A percentile compares a stretch with the other conserved stretches of the same genome.
These are phyloP conservation scores for Protaetia brevitarsis DNA, from an alignment of 1,140 invertebrate species.

Conservation along the genomic window DNA sequence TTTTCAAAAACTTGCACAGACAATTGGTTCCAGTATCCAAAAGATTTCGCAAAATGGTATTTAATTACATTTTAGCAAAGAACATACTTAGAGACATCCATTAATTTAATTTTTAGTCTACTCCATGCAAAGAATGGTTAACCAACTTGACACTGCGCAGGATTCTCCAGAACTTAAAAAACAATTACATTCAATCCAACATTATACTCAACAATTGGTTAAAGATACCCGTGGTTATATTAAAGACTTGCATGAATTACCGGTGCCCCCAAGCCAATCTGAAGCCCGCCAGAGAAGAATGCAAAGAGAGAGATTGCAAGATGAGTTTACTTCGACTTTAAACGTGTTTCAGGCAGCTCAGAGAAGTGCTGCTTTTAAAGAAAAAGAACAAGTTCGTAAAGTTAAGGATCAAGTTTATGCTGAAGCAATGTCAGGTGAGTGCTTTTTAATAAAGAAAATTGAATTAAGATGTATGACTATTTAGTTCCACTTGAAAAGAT, in stretches of 20 bases:
- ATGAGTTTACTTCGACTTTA: conserved; percentile 90
- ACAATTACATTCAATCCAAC: conserved; percentile 88
- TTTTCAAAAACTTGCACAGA: conserved; percentile 78
- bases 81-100: background rate
- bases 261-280: conserved; percentile 49
- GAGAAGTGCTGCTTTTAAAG: conserved; percentile 76
- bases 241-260: conserved; percentile 71
- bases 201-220: conserved; percentile 92
- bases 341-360: conserved; percentile 85
- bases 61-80: conserved; percentile 32
- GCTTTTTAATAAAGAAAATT: background rate
- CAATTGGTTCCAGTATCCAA: conserved; percentile 85
- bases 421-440: conserved; percentile 37
- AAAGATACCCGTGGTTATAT: conserved; percentile 89
- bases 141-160: conserved; percentile 83
- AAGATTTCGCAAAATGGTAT: conserved; percentile 97
- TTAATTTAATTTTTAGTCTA: conserved; percentile 65
- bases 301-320: conserved; percentile 85
- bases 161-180: conserved; percentile 85
- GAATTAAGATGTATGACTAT: too few species aligned
- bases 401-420: conserved; percentile 54
- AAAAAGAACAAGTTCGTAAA: conserved; percentile 74
- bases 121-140: conserved; percentile 92
- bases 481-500: too few species aligned
- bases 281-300: conserved; percentile 85